A percentile compares a stretch with the other conserved stretches of the same genome.
Conservation (phyloP, 2,113 vertebrate species). For the Oreocharis arfaki region DNA sequence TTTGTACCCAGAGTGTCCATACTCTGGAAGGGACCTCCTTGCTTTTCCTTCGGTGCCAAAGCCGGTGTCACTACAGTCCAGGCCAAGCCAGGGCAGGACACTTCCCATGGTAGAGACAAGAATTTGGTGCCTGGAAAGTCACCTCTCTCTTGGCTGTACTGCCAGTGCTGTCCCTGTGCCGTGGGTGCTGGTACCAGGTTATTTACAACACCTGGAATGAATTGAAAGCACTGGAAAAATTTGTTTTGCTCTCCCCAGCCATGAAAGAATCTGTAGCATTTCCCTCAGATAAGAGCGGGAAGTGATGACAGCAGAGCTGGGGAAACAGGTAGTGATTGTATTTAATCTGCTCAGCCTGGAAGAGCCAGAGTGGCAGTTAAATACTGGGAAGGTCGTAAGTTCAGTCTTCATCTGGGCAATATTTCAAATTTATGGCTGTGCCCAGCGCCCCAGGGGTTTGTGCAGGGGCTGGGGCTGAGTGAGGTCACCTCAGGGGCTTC, state of each 20-base stretch:
- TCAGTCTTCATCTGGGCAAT: slow-evolving; percentile 74
- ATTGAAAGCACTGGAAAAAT: slow-evolving; percentile 32
- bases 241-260: slow-evolving; percentile 22
- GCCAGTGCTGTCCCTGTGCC: background rate
- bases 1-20: background rate
- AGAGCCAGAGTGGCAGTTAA: slow-evolving; percentile 46
- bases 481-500: slow-evolving; percentile 41
- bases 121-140: background rate
- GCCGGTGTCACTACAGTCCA: rapidly evolving
- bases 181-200: background rate
- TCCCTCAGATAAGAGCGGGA: background rate
- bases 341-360: slow-evolving; percentile 29
- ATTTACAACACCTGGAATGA: background rate
- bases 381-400: slow-evolving; percentile 63
- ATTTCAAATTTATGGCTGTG: slow-evolving; percentile 52
- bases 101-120: background rate
- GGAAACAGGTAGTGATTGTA: background rate
- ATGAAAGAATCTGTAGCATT: slow-evolving; percentile 22
- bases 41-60: background rate
- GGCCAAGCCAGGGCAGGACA: background rate
- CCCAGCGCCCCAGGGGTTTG: slow-evolving; percentile 14
- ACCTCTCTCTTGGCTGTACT: background rate
- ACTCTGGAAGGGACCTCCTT: rapidly evolving
- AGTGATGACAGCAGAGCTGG: slow-evolving; percentile 1
- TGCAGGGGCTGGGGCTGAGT: slow-evolving; percentile 16